These are phyloP conservation scores for Callospermophilus lateralis DNA, from an alignment of 2,113 vertebrate genomes.

Conservation along the genomic window DNA sequence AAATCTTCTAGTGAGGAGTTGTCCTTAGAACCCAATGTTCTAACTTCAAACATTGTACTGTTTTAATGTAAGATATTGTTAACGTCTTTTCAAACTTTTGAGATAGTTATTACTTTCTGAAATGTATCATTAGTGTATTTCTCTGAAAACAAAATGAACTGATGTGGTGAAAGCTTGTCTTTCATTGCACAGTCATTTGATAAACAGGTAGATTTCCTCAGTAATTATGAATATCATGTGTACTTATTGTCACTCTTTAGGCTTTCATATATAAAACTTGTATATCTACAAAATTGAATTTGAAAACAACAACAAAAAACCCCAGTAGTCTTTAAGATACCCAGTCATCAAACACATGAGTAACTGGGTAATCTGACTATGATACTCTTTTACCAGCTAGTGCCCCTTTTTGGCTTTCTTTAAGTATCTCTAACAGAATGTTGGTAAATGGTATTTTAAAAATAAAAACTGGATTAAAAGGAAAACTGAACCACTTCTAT, in stretches of 20 bases:
- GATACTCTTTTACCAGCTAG: not conserved
- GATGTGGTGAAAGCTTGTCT: not conserved
- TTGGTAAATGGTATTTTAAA: constrained; percentile 28
- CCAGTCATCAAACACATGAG: not conserved
- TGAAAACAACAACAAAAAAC: constrained; percentile 2
- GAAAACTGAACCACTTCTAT: not conserved
- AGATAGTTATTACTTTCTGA: constrained; percentile 26
- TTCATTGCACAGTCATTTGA: fast-evolving
- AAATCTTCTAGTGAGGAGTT: not conserved
- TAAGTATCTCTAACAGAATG: constrained; percentile 9
- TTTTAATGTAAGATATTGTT: not conserved
- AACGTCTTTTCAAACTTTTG: constrained; percentile 3
- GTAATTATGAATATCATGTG: not conserved
- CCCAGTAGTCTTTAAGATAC: not conserved
- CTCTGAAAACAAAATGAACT: not conserved
- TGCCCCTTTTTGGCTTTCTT: not conserved
- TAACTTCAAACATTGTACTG: not conserved
- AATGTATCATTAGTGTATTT: not conserved
- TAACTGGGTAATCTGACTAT: not conserved
- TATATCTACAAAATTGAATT: not conserved
- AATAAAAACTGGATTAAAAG: constrained; percentile 52
- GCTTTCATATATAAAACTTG: not conserved
- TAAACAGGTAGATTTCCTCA: not conserved
- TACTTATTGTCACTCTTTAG: not conserved
- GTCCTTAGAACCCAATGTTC: not conserved